Evolutionary conservation across 2,113 vertebrate genomes (phyloP).

Genomic region (Lamprologus ornatipinnis): DNA sequence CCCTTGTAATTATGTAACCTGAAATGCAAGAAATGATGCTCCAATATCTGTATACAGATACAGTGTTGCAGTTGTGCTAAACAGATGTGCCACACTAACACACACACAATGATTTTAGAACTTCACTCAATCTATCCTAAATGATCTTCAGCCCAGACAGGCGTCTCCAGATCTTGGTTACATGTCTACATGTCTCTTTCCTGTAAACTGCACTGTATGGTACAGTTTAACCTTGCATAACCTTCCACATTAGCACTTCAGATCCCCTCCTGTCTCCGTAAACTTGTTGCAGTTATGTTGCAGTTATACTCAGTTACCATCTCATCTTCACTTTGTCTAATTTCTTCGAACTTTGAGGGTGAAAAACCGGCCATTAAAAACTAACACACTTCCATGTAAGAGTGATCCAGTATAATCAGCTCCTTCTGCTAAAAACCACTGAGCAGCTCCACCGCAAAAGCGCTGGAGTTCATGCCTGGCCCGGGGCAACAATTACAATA

Average conservation of each 20-base stretch:
- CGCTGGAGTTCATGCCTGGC: not conserved
- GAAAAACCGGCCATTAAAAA: fast-evolving
- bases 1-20: not conserved
- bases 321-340: not conserved
- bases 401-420: not conserved
- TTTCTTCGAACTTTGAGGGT: not conserved
- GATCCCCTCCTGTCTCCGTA: not conserved
- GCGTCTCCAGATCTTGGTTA: not conserved
- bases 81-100: not conserved
- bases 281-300: not conserved
- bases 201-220: not conserved
- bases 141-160: not conserved
- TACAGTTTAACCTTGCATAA: not conserved
- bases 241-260: not conserved
- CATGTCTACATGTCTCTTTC: not conserved
- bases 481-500: not conserved
- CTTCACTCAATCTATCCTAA: not conserved
- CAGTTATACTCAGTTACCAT: not conserved
- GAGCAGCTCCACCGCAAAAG: not conserved
- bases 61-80: not conserved
- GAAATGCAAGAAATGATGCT: not conserved
- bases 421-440: not conserved
- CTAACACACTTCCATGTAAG: not conserved
- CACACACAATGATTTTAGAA: not conserved
- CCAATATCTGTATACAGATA: not conserved